Base-by-base conservation (phyloP, 2,113 vertebrate genomes). In the Lamprotornis superbus region DNA sequence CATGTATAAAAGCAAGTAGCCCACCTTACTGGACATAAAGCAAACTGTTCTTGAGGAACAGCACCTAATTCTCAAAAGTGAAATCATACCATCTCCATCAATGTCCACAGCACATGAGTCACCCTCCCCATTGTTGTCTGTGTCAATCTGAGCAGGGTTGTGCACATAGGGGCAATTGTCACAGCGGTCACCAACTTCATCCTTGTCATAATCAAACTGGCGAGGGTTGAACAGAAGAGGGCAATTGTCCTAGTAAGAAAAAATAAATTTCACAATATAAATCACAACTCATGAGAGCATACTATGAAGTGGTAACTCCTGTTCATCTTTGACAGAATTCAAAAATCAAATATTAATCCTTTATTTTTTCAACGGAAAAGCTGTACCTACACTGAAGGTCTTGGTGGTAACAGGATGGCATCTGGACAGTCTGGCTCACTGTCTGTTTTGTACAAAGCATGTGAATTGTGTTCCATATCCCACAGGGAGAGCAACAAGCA, bases 151-250 rank as follows among this genome's bases (percentile, higher is more conserved):
- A 12, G 99, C 99, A 2, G 98, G 99, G 93, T 99, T 99, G 97
- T 99, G 99, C 65, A 99, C 99, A 4, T 99, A 99, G 1, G 99
- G 99, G 35, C 99, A 99, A 91, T 99, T 99, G 89, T 99, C 99
- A 77, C 99, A 99, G 47, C 99, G 98, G 94, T 99, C 99, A 14
- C 99, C 99, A 18, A 99, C 99, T 92, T 99, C 99, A 33, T 99
- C 99, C 78, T 99, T 99, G 97, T 99, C 99, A 25, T 99, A 99
- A 96, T 99, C 99, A 90, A 98, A 98, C 91, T 99, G 99, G 22
- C 98, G 98, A 53, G 99, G 99, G 95, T 99, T 99, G 98, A 98
- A 99, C 63, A 99, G 98, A 30, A 99, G 98, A 63, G 98, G 98
- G 67, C 99, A 99, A 94, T 99, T 99, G 98, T 99, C 99, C 99